Base-by-base conservation (phyloP, 64 coral and sea anemone species). In the Actinia tenebrosa region DNA sequence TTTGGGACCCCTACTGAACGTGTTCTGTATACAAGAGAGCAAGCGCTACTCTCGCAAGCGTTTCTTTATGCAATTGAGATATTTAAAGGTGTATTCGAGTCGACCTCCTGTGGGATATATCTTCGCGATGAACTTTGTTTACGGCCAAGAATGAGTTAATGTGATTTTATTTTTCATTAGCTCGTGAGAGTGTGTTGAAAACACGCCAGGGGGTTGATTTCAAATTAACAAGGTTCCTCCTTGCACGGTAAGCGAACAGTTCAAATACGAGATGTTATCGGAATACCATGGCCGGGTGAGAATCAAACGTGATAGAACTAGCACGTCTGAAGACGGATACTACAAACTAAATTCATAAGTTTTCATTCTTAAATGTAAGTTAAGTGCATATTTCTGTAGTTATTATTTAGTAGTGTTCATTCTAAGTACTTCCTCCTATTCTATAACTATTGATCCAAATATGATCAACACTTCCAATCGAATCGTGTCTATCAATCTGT, bases 111-210 rank as follows among this genome's bases (percentile, higher is more conserved):
- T 75, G 13, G 69, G 9, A 27, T 75, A 14, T 10, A 26, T 13
- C 23, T 27, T 25, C 20, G n/a, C 63, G 63, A 66, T 7, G 63
- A 75, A 42, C 69, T 42, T 26, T 75, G 69, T 75, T 75, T 75
- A 75, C 69, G 69, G 69, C 20, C 27, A 75, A 75, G 23, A 10
- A 30, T 16, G 53, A 91, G 88, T 96, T 96, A 93, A 93, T 93
- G 88, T 80, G 88, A 90, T 58, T 93, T 96, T 96, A 80, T 93
- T 93, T 93, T 96, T 93, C 92, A 96, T 96, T 93, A 96, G 86
- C 80, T 87, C 20, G 69, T 92, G 79, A 90, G 94, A 91, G 91
- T 93, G 89, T 88, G 92, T 61, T 25, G 26, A 17, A 64, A 68
- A 83, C 60, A 83, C 88, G 91, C 88, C 66, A 88, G 91, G 60